Evolutionary conservation across 2,888 invertebrate species (phyloP).

Genomic region (Bembecia ichneumoniformis): DNA sequence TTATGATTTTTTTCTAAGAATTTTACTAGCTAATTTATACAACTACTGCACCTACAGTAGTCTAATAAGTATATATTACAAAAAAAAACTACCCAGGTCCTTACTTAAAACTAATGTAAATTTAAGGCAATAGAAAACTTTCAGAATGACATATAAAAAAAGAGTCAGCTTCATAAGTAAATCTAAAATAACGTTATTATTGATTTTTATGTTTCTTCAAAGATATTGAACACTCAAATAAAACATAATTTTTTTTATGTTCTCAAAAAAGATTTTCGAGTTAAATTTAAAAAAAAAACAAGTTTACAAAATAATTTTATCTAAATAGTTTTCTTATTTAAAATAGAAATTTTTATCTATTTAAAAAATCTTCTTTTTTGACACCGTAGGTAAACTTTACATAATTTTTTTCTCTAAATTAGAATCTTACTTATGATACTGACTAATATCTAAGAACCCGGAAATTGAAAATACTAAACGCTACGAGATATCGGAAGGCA

Average conservation of each 20-base stretch:
- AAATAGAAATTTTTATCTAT: too few species aligned
- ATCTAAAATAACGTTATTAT: neutral
- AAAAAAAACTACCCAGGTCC: slow-evolving; percentile 12
- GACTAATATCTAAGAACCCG: neutral
- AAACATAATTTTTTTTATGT: too few species aligned
- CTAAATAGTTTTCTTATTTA: too few species aligned
- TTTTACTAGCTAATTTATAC: too few species aligned
- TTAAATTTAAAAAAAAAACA: too few species aligned
- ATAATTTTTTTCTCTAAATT: neutral
- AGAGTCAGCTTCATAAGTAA: slow-evolving; percentile 14
- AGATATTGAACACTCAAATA: too few species aligned
- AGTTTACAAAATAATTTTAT: too few species aligned
- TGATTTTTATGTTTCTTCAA: neutral
- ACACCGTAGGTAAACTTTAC: too few species aligned
- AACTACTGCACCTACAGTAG: too few species aligned
- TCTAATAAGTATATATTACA: neutral
- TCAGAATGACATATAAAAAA: slow-evolving; percentile 7
- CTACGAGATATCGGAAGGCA: neutral
- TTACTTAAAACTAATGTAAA: slow-evolving; percentile 10
- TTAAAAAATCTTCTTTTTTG: too few species aligned
- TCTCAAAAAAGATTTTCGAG: too few species aligned
- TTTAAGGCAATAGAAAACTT: slow-evolving; percentile 6
- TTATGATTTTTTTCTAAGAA: too few species aligned
- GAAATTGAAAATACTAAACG: neutral
- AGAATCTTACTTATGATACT: slow-evolving; percentile 1